A percentile compares a stretch with the other conserved stretches of the same genome.
Evolutionary conservation across 2,113 vertebrate genomes (phyloP).

Genomic region (Melozone crissalis): DNA sequence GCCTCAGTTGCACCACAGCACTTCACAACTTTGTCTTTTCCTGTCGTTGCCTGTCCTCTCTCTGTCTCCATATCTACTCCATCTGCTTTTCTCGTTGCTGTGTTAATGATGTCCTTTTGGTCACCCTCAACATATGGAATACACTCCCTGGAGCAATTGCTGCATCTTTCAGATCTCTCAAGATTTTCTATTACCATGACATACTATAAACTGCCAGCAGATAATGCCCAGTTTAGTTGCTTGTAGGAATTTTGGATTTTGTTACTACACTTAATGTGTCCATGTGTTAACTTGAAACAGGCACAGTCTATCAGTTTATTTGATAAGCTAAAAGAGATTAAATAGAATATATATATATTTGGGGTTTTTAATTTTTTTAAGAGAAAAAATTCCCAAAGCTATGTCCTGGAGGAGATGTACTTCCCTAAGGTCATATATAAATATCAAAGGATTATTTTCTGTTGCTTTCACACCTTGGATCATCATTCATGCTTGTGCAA

Average conservation of each 20-base stretch:
- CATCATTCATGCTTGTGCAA: slow-evolving; percentile 47
- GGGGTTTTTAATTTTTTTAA: not conserved
- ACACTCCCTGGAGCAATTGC: not conserved
- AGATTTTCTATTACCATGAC: not conserved
- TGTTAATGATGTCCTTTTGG: slow-evolving; percentile 34
- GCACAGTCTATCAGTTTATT: not conserved
- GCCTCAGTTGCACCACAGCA: not conserved
- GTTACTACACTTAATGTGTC: not conserved
- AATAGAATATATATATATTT: not conserved
- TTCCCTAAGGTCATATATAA: slow-evolving; percentile 24
- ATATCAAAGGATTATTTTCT: not conserved
- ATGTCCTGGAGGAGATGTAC: not conserved
- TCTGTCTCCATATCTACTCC: not conserved
- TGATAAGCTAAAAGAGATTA: not conserved
- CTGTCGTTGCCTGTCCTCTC: not conserved
- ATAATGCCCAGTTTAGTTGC: not conserved
- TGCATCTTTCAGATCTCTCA: slow-evolving; percentile 20
- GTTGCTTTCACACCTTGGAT: slow-evolving; percentile 25
- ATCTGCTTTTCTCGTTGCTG: not conserved
- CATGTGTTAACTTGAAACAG: not conserved
- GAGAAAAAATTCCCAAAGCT: not conserved
- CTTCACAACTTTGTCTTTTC: not conserved
- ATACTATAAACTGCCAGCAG: not conserved
- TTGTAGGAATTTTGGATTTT: not conserved
- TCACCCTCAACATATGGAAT: slow-evolving; percentile 9